Evolutionary conservation across 1,140 invertebrate genomes (phyloP), one percentile per base, ranked within the genome.

Genomic region (Diorhabda elongata): DNA sequence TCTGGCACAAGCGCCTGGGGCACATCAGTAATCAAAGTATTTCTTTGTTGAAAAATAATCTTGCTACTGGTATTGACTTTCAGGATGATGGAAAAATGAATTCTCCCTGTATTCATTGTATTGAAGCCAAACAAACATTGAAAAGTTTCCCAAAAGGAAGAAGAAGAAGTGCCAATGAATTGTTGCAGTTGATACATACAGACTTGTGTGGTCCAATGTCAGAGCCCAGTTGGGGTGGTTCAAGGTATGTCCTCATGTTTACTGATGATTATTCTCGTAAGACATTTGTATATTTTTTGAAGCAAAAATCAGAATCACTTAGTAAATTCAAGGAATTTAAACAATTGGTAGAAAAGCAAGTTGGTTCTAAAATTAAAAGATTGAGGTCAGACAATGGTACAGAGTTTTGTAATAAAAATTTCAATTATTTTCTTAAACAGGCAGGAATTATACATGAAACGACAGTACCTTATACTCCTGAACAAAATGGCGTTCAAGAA

Each of bases 171-270:
- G 69, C 72, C n/a, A 71, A 62, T 6, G 42, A 65, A 58, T 11
- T 74, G 26, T 71, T 80, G 3, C 67, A 83, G 67, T 76, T 81
- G 70, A 65, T 81, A 7, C 70, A 71, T 66, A 61, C 56, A 41
- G 70, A 68, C 59, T 42, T 68, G 26, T 68, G 70, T 64, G 67
- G 70, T 41, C 70, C 62, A 42, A 71, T 71, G 70, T 57, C 57
- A 52, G 58, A 43, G 6, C n/a, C 43, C 9, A 68, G 66, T 41
- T 9, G 52, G 6, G 64, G 70, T 44, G 67, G 64, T 65, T 11
- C 58, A 26, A 65, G 57, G 44, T 82, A 82, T 71, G 42, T 45
- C 52, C 45, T 64, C 8, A 4, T 68, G n/a, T 44, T 71, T 11
- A 44, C 42, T 26, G 67, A 68, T 61, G 67, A 71, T 58, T 69